Percentiles rank a stretch among this genome's conserved stretches.
Conservation (phyloP, 2,797 vertebrate genomes). For the Malurus splendens region DNA sequence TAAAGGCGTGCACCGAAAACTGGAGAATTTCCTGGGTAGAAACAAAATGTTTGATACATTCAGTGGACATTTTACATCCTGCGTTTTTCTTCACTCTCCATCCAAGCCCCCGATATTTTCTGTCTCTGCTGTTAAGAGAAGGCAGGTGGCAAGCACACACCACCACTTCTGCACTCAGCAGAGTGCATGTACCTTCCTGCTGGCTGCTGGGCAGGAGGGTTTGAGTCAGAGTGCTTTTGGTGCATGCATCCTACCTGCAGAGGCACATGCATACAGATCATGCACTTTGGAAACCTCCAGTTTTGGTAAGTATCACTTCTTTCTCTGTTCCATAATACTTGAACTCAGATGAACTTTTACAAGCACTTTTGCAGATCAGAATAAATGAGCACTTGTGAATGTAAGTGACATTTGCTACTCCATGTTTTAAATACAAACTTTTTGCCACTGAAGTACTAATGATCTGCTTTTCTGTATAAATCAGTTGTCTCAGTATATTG, state of each 20-base stretch:
- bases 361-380: constrained; percentile 9
- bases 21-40: not conserved
- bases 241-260: constrained; percentile 16
- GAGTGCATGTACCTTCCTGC: not conserved
- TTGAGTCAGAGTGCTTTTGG: not conserved
- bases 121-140: not conserved
- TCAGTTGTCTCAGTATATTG: not conserved
- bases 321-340: constrained; percentile 16
- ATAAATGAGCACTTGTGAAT: not conserved
- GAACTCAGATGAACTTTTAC: constrained; percentile 1
- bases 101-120: not conserved
- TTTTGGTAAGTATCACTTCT: constrained; percentile 45
- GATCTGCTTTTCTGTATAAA: constrained; percentile 22
- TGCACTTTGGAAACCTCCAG: not conserved
- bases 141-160: not conserved
- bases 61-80: not conserved
- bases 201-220: not conserved
- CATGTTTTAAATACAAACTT: not conserved
- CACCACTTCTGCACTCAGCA: not conserved
- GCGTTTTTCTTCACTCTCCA: not conserved
- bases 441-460: not conserved
- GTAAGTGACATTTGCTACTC: not conserved
- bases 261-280: constrained; percentile 14
- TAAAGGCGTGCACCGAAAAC: not conserved
- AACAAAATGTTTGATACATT: not conserved